phyloP scores from a whole-genome alignment of 2,888 invertebrate species.

The Leucoptera coffeella region DNA sequence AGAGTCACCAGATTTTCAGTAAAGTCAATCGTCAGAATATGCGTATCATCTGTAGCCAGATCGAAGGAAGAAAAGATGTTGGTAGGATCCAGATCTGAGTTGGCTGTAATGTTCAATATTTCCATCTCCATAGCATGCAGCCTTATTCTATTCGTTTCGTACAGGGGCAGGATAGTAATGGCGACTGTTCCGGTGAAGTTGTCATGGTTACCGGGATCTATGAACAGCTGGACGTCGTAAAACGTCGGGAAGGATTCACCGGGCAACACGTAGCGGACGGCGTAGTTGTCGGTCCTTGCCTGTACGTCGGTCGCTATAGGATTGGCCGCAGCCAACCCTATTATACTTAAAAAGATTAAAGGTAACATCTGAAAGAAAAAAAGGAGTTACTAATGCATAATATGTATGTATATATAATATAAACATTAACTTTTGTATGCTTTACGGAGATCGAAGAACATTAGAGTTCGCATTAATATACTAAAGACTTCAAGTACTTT shows the following conservation, averaged over 20 bases:
- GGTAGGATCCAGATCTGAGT: constrained; percentile 8
- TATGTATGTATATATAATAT: too few species aligned
- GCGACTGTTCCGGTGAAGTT: constrained; percentile 35
- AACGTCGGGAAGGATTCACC: constrained; percentile 37
- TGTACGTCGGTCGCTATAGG: constrained; percentile 11
- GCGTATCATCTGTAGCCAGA: constrained; percentile 22
- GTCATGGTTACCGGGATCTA: constrained; percentile 29
- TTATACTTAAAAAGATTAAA: constrained; percentile 17
- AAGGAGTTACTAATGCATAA: too few species aligned
- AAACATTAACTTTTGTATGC: too few species aligned
- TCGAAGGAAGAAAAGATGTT: constrained; percentile 12
- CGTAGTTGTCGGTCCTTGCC: neutral
- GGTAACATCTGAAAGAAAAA: too few species aligned
- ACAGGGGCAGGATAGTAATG: constrained; percentile 22
- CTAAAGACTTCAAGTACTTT: too few species aligned
- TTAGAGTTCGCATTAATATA: too few species aligned
- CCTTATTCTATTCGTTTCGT: constrained; percentile 18
- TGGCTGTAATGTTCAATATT: constrained; percentile 15
- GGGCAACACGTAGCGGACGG: constrained; percentile 14
- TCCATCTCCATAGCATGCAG: constrained; percentile 41
- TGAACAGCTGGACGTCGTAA: constrained; percentile 42
- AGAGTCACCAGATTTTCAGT: constrained; percentile 15
- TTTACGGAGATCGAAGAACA: too few species aligned
- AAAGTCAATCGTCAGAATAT: constrained; percentile 43
- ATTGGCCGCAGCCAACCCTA: constrained; percentile 16